Percentiles rank a stretch among this genome's conserved stretches.
These are phyloP conservation scores for Hippocampus kuda DNA, from an alignment of 2,797 vertebrate genomes.

Conservation along the genomic window DNA sequence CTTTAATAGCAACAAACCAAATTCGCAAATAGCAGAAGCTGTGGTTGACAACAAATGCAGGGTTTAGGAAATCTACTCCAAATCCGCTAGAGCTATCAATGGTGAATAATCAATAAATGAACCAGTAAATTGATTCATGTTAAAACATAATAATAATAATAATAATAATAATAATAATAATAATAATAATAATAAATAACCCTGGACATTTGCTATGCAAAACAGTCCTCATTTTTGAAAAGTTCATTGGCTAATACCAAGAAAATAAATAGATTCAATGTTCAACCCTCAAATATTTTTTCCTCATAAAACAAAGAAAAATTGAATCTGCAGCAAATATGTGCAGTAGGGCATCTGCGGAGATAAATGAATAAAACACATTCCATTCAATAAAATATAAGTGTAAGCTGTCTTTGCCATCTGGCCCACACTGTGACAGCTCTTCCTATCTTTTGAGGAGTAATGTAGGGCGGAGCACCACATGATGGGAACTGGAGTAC, in stretches of 20 bases:
- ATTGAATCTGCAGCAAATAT: constrained; percentile 29
- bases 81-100: neutral
- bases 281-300: neutral
- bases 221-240: neutral
- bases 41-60: neutral
- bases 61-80: neutral
- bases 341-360: constrained; percentile 38
- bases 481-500: constrained; percentile 16
- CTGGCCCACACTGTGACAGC: constrained; percentile 50
- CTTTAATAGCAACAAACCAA: neutral
- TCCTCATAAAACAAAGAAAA: constrained; percentile 10
- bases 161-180: too few relatives aligned
- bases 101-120: neutral
- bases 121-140: neutral
- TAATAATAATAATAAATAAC: too few relatives aligned
- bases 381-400: constrained; percentile 61
- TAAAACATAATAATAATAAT: too few relatives aligned
- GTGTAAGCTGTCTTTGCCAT: constrained; percentile 56
- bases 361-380: constrained; percentile 62
- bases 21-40: neutral
- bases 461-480: constrained; percentile 8
- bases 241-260: neutral
- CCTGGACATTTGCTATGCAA: too few relatives aligned
- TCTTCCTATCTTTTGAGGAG: constrained; percentile 29
- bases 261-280: neutral